phyloP scores from a whole-genome alignment of 2,888 invertebrate species.

The Siphlonurus alternatus region DNA sequence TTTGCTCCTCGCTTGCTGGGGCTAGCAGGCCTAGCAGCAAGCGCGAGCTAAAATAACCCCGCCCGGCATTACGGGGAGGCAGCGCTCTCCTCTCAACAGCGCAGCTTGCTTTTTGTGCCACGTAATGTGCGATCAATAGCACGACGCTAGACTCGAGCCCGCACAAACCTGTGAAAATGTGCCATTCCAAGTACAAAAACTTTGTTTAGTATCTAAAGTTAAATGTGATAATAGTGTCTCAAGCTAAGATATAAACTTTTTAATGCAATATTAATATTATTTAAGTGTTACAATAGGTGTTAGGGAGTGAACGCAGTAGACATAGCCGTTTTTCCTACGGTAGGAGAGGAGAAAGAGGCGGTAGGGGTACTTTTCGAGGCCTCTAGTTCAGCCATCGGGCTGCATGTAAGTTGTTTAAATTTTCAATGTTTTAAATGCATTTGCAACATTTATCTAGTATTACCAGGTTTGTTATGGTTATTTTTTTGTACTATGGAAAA shows the following conservation, averaged over 20 bases:
- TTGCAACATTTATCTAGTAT: too few relatives aligned
- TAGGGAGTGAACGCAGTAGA: neutral
- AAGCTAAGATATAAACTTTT: neutral
- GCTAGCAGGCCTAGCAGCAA: slow-evolving; percentile 3
- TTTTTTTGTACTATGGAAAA: too few relatives aligned
- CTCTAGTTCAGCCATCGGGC: slow-evolving; percentile 1
- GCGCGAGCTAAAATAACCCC: slow-evolving; percentile 14
- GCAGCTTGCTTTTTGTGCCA: slow-evolving; percentile 12
- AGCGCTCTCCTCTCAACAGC: slow-evolving; percentile 10
- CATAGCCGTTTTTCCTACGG: neutral
- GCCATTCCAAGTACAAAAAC: neutral
- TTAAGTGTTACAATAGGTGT: slow-evolving; percentile 1
- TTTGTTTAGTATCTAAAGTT: neutral
- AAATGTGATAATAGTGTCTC: neutral
- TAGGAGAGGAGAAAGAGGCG: neutral
- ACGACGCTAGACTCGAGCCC: slow-evolving; percentile 2
- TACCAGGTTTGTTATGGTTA: neutral
- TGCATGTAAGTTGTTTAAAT: neutral
- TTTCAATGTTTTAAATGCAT: neutral
- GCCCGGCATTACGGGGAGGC: slow-evolving; percentile 12
- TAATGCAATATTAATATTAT: neutral
- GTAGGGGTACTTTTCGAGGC: neutral
- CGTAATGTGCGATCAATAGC: slow-evolving; percentile 15
- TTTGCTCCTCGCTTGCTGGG: slow-evolving; percentile 1
- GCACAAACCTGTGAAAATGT: neutral